Percentiles rank a stretch among this genome's conserved stretches.
Evolutionary conservation across 1,140 invertebrate genomes (phyloP).

Genomic region (Sminthurides bifidus): DNA sequence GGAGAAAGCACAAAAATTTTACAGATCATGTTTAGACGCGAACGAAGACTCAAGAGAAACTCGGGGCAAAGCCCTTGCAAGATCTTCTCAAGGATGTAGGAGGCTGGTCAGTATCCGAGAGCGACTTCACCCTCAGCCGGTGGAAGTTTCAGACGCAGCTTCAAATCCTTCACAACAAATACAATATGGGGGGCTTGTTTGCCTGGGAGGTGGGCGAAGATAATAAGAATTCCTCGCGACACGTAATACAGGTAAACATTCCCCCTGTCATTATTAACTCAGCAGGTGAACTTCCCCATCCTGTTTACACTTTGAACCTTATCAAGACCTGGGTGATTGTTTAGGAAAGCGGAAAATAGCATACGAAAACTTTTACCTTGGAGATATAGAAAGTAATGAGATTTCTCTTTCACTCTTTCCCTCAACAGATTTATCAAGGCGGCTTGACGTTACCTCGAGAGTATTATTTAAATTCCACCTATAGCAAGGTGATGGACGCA

Average conservation of each 20-base stretch:
- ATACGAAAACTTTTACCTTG: background rate
- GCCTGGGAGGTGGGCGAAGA: conserved; percentile 84
- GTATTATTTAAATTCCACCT: conserved; percentile 80
- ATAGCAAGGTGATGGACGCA: conserved; percentile 44
- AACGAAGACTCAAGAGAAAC: conserved; percentile 79
- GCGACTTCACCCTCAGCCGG: conserved; percentile 40
- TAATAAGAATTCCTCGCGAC: conserved; percentile 74
- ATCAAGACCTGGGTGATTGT: no score
- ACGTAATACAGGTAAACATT: conserved; percentile 64
- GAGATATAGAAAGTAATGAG: background rate
- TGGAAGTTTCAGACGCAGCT: conserved; percentile 68
- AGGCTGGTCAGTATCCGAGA: conserved; percentile 32
- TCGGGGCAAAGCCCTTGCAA: conserved; percentile 67
- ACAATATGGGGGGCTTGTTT: conserved; percentile 79
- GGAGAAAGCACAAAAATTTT: conserved; percentile 78
- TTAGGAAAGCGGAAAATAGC: no score
- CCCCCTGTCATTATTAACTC: background rate
- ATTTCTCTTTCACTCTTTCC: conserved; percentile 1
- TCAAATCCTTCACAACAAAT: conserved; percentile 69
- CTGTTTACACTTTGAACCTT: no score
- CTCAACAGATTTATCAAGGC: conserved; percentile 62
- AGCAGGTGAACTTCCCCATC: no score
- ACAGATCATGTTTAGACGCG: conserved; percentile 80
- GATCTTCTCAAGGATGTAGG: conserved; percentile 51
- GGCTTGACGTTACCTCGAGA: conserved; percentile 77